Evolutionary conservation across 2,113 vertebrate species (phyloP), one percentile per base, ranked within the genome.

Genomic region (Tylochromis polylepis): DNA sequence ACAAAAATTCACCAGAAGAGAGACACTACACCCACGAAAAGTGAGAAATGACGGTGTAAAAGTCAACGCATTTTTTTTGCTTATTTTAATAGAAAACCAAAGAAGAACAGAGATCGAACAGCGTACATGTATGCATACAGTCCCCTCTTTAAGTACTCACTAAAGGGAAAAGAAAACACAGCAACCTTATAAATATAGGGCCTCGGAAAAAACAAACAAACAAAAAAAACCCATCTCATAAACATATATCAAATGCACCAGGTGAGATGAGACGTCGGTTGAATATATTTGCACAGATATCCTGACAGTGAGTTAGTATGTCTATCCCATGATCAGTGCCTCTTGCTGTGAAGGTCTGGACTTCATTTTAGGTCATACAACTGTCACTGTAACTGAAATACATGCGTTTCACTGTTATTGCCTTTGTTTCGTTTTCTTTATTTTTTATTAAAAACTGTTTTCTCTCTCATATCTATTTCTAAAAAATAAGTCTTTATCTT

Each of bases 351-450:
- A 91, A 82, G 81, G 57, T 84, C 38, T 89, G 89, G 60, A 91
- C 83, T 85, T 91, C 85, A 85, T 85, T 89, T 91, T 84, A 88
- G 77, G 72, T 86, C 70, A 82, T 81, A 91, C 87, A 80, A 82
- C 88, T 91, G 92, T 88, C 91, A 91, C 89, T 88, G 88, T 62
- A 90, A 95, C 94, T 94, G 95, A 94, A 89, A 93, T 79, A 95
- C 96, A 96, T 97, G 96, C 95, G 59, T 92, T 93, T 93, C 58
- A 92, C 93, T 95, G 94, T 95, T 96, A 96, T 96, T 96, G 96
- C 96, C 91, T 89, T 94, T 92, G 10, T 31, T 75, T 51, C 20
- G 7, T 43, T 70, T 43, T 70, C 8, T 70, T 70, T 10, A 24
- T 16, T 43, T 78, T 92, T 86, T 85, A 91, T 92, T 92, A 91